phyloP scores from a whole-genome alignment of 2,888 invertebrate genomes.

The Seira sanloemensis region DNA sequence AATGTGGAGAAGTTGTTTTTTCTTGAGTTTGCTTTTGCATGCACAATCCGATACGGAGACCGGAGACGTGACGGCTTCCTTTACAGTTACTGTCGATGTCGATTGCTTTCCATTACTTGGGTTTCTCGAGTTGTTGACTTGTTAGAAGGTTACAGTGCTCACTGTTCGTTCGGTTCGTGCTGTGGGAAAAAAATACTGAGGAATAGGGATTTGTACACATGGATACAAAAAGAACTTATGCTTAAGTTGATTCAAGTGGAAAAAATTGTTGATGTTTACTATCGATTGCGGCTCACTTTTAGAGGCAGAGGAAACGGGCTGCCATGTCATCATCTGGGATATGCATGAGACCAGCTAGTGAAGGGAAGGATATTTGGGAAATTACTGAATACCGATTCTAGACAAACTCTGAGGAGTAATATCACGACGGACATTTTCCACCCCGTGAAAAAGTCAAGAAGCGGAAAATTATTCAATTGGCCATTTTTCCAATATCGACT shows the following conservation, averaged over 20 bases:
- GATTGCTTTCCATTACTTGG: conserved; percentile 44
- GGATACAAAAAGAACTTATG: conserved; percentile 46
- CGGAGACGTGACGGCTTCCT: conserved; percentile 15
- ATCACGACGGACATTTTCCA: too few relatives aligned
- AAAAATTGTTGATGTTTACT: conserved; percentile 69
- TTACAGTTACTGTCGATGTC: conserved; percentile 12
- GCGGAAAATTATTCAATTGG: too few relatives aligned
- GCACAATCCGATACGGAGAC: conserved; percentile 14
- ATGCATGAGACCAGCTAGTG: too few relatives aligned
- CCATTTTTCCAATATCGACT: too few relatives aligned
- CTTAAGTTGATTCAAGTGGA: conserved; percentile 67
- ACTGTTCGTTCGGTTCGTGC: background rate
- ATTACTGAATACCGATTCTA: too few relatives aligned
- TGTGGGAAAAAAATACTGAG: too few relatives aligned
- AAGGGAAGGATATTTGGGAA: too few relatives aligned
- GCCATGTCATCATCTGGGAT: background rate
- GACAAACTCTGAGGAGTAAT: too few relatives aligned
- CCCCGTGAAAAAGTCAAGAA: too few relatives aligned
- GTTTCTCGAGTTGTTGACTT: conserved; percentile 42
- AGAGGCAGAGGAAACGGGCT: background rate
- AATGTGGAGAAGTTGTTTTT: conserved; percentile 49
- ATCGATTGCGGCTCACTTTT: conserved; percentile 68
- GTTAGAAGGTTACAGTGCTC: conserved; percentile 12
- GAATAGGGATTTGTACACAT: conserved; percentile 17
- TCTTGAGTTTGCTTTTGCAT: too few relatives aligned